phyloP scores from a whole-genome alignment of 2,113 vertebrate species.

The Cardinalis cardinalis region DNA sequence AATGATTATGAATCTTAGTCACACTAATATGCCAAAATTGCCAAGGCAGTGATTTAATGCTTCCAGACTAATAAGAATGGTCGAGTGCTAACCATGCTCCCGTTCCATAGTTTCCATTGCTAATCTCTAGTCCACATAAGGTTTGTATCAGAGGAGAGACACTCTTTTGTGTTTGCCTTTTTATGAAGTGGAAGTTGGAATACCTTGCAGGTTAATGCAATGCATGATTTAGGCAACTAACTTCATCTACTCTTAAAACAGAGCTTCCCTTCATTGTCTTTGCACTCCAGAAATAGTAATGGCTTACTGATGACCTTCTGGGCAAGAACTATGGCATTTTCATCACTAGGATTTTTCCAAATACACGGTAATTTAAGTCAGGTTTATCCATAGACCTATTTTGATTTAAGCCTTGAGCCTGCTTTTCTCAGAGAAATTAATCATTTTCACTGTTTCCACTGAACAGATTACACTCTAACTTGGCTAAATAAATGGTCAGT shows the following conservation, averaged over 20 bases:
- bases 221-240: background rate
- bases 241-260: background rate
- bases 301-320: background rate
- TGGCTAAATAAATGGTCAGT: background rate
- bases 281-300: background rate
- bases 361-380: background rate
- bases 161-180: background rate
- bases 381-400: background rate
- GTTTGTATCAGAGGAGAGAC: background rate
- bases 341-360: background rate
- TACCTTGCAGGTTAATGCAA: background rate
- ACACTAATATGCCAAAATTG: background rate
- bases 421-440: background rate
- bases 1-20: background rate
- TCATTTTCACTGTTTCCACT: background rate
- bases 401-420: background rate
- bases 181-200: background rate
- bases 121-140: background rate
- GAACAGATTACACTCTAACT: background rate
- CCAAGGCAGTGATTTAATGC: constrained; percentile 10
- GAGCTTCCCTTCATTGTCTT: background rate
- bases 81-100: background rate
- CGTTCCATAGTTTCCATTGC: background rate
- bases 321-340: background rate
- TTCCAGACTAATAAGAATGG: background rate